Conservation (phyloP, 2,797 vertebrate species). For the Hozukius guyotensis region DNA sequence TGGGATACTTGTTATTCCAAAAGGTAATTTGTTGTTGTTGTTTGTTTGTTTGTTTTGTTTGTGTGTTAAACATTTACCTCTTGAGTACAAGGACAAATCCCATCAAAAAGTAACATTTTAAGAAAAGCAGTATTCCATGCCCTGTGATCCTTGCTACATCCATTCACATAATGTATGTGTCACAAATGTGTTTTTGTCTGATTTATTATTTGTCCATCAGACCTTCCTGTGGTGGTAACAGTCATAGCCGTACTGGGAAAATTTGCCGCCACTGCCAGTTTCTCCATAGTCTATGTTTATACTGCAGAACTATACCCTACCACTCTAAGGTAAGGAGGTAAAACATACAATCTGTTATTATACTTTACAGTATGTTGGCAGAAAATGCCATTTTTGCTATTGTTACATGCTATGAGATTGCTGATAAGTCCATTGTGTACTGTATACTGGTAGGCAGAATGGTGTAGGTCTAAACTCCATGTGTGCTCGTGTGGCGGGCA, state of each 20-base stretch:
- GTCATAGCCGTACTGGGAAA: slow-evolving; percentile 87
- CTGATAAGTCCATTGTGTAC: background rate
- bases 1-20: slow-evolving; percentile 81
- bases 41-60: background rate
- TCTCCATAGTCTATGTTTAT: slow-evolving; percentile 85
- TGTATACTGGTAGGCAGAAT: slow-evolving; percentile 80
- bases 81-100: background rate
- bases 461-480: slow-evolving; percentile 86
- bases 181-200: background rate
- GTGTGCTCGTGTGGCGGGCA: slow-evolving; percentile 81
- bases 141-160: background rate
- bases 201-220: slow-evolving; percentile 67
- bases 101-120: background rate
- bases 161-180: background rate
- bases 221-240: slow-evolving; percentile 77
- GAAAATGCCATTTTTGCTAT: background rate
- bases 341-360: background rate
- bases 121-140: background rate
- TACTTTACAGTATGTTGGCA: background rate
- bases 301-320: slow-evolving; percentile 90
- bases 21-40: slow-evolving; percentile 72
- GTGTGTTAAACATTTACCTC: background rate
- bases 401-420: background rate
- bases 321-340: slow-evolving; percentile 79
- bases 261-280: slow-evolving; percentile 80